These are phyloP conservation scores for Schizopygopsis malacanthus DNA, from an alignment of 2,797 vertebrate genomes.

Conservation along the genomic window DNA sequence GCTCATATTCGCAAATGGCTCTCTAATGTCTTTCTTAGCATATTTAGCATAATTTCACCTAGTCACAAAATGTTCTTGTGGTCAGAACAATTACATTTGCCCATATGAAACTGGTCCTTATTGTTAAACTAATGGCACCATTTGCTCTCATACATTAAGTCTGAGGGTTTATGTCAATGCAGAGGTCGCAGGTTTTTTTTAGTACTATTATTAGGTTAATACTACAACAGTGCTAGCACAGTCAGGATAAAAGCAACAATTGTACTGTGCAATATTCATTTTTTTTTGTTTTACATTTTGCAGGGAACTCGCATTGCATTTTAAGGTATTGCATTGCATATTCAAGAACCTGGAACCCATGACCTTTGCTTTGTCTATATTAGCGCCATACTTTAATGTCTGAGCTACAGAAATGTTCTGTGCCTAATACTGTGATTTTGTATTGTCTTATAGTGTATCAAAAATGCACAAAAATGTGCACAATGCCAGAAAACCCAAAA, in stretches of 20 bases:
- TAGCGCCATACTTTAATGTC: not conserved
- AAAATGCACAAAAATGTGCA: no score
- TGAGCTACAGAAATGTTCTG: no score
- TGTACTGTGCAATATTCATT: not conserved
- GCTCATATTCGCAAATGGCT: conserved; percentile 18
- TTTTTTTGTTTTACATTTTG: not conserved
- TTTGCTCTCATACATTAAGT: not conserved
- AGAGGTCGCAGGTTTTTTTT: not conserved
- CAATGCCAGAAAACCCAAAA: no score
- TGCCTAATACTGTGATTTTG: not conserved
- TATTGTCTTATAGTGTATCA: not conserved
- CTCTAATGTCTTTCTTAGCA: not conserved
- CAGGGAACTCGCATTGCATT: not conserved
- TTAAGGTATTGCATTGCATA: not conserved
- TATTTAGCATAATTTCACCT: not conserved
- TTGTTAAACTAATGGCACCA: not conserved
- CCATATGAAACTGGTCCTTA: not conserved
- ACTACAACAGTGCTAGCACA: not conserved
- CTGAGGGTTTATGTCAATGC: not conserved
- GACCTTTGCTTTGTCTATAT: not conserved
- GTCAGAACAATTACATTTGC: conserved; percentile 13
- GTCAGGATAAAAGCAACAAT: not conserved
- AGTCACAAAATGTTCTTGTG: conserved; percentile 11
- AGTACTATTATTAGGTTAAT: not conserved
- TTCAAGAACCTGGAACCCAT: not conserved